Conservation (phyloP, 1,140 invertebrate species). For the Sycophila sp. region DNA sequence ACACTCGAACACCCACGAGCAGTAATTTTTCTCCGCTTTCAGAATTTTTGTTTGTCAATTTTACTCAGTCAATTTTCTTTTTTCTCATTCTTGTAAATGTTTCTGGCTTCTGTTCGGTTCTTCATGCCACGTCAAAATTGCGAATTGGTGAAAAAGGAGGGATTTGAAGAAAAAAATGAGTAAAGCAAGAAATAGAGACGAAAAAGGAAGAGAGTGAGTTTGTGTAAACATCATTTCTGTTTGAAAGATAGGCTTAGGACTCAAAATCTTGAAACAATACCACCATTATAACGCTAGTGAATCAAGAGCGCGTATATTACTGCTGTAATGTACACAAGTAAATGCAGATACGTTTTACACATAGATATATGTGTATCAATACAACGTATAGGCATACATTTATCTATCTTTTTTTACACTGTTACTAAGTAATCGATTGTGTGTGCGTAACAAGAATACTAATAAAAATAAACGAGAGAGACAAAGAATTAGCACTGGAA, state of each 20-base stretch:
- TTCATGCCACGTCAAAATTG: constrained; percentile 8
- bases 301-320: constrained; percentile 6
- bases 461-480: constrained; percentile 4
- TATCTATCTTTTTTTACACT: constrained; percentile 30
- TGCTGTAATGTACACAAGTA: constrained; percentile 13
- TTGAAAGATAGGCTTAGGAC: constrained; percentile 10
- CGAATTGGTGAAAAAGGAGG: constrained; percentile 12
- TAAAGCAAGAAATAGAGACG: constrained; percentile 18
- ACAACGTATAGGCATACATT: constrained; percentile 31
- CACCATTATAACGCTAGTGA: constrained; percentile 23
- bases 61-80: constrained; percentile 13
- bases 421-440: constrained; percentile 21
- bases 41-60: constrained; percentile 20
- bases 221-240: no score
- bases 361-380: constrained; percentile 19
- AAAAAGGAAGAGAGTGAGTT: not conserved
- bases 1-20: not conserved
- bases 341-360: constrained; percentile 17
- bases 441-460: not conserved
- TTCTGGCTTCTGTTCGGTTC: not conserved
- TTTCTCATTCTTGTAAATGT: constrained; percentile 23
- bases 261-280: constrained; percentile 17
- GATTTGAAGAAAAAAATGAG: constrained; percentile 10
- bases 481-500: constrained; percentile 6
- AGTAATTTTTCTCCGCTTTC: not conserved